A percentile compares a stretch with the other conserved stretches of the same genome.
phyloP scores from a whole-genome alignment of 2,113 vertebrate species.

The Isichthys henryi region DNA sequence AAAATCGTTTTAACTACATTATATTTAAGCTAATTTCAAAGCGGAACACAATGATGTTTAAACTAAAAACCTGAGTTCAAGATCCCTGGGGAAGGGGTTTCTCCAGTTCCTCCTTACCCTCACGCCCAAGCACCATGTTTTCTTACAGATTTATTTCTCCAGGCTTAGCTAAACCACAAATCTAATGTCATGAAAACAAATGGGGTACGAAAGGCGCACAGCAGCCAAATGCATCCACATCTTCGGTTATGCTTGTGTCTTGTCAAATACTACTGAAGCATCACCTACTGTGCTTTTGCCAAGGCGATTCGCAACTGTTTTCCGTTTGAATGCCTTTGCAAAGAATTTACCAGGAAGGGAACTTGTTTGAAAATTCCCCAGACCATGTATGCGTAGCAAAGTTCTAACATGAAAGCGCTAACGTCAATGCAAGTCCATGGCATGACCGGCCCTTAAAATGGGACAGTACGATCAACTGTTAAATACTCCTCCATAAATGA shows the following conservation, averaged over 20 bases:
- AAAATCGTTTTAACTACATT: not conserved
- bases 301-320: not conserved
- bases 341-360: not conserved
- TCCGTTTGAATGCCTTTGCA: not conserved
- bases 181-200: not conserved
- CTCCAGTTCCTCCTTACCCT: not conserved
- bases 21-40: not conserved
- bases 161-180: not conserved
- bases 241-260: not conserved
- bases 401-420: not conserved
- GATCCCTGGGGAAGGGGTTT: not conserved
- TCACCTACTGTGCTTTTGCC: not conserved
- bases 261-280: not conserved
- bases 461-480: not conserved
- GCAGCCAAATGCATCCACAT: not conserved
- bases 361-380: not conserved
- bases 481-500: not conserved
- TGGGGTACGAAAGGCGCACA: not conserved
- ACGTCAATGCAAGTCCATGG: not conserved
- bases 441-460: not conserved
- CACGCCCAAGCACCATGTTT: not conserved
- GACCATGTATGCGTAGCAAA: not conserved
- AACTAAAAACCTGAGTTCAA: not conserved
- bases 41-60: not conserved
- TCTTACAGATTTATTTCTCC: constrained; percentile 3